These are phyloP conservation scores for Endomychus coccineus DNA, from an alignment of 2,888 invertebrate genomes.

Conservation along the genomic window DNA sequence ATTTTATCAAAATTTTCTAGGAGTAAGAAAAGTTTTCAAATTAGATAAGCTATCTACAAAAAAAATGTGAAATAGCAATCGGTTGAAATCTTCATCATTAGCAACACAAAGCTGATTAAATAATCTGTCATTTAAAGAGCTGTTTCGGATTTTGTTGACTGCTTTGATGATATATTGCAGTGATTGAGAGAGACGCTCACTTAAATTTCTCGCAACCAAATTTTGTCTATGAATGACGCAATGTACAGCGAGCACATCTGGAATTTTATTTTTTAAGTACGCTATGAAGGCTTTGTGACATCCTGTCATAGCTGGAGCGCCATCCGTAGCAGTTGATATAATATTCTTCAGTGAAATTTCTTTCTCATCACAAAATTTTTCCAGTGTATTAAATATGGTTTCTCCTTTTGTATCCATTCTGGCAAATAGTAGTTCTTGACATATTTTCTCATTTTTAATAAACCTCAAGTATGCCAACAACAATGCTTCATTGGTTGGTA, in stretches of 20 bases:
- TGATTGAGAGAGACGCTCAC: too few relatives aligned
- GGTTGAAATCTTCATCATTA: too few relatives aligned
- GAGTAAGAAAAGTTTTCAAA: too few relatives aligned
- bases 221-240: conserved; percentile 11
- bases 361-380: conserved; percentile 16
- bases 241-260: conserved; percentile 12
- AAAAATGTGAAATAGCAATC: too few relatives aligned
- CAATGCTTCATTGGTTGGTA: conserved; percentile 22
- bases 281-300: conserved; percentile 9
- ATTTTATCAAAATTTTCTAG: too few relatives aligned
- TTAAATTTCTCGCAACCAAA: conserved; percentile 12
- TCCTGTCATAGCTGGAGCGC: conserved; percentile 15
- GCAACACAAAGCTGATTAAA: too few relatives aligned
- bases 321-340: conserved; percentile 16
- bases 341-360: conserved; percentile 15
- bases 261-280: too few relatives aligned
- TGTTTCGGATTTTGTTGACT: too few relatives aligned
- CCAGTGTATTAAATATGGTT: conserved; percentile 19
- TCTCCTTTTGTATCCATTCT: conserved; percentile 19
- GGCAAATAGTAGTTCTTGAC: conserved; percentile 19
- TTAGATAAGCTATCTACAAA: too few relatives aligned
- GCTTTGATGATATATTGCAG: too few relatives aligned
- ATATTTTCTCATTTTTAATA: conserved; percentile 20
- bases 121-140: too few relatives aligned
- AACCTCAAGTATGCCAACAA: conserved; percentile 24